phyloP scores from a whole-genome alignment of 2,113 vertebrate species.

The Anarhynchus alexandrinus region DNA sequence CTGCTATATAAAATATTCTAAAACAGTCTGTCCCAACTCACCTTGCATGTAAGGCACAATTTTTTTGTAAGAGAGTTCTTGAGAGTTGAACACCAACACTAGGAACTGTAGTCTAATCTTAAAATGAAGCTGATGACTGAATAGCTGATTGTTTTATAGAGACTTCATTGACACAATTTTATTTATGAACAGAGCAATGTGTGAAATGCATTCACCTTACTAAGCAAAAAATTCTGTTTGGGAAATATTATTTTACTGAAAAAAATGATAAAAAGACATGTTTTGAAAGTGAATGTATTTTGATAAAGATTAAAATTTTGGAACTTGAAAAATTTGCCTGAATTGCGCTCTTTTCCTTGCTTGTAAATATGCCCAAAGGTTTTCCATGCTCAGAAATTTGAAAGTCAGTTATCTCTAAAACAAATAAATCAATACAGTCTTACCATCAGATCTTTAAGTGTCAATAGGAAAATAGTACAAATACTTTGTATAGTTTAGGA shows the following conservation, averaged over 20 bases:
- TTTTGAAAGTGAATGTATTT: not conserved
- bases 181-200: not conserved
- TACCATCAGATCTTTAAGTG: not conserved
- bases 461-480: not conserved
- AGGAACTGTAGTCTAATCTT: not conserved
- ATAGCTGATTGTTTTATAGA: not conserved
- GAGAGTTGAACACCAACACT: not conserved
- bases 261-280: not conserved
- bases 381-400: not conserved
- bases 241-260: not conserved
- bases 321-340: not conserved
- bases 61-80: slow-evolving; percentile 8
- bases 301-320: not conserved
- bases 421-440: not conserved
- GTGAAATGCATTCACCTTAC: not conserved
- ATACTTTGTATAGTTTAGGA: not conserved
- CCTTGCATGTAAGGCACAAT: not conserved
- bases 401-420: not conserved
- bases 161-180: not conserved
- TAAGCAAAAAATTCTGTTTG: not conserved
- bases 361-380: not conserved
- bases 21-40: not conserved
- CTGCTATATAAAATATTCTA: slow-evolving; percentile 32
- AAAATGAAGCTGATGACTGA: not conserved
- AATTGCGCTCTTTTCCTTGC: not conserved